These are phyloP conservation scores for Stegostoma tigrinum DNA, from an alignment of 2,113 vertebrate species.

Conservation along the genomic window DNA sequence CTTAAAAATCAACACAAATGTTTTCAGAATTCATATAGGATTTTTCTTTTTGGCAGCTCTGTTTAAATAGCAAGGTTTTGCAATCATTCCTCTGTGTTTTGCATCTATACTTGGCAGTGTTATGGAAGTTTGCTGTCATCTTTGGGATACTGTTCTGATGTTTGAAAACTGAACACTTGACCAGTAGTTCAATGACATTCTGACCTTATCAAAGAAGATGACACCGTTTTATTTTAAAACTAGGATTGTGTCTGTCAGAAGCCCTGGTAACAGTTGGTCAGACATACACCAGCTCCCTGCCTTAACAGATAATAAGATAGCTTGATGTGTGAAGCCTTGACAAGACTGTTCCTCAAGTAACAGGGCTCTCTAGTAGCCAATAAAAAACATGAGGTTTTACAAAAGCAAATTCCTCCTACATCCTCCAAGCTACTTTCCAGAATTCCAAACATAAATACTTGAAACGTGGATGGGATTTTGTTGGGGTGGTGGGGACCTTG, in stretches of 20 bases:
- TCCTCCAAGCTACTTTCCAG: neutral
- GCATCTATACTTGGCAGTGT: neutral
- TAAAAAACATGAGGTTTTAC: neutral
- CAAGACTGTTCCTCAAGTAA: constrained; percentile 12
- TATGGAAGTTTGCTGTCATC: neutral
- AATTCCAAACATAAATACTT: neutral
- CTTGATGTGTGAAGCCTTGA: neutral
- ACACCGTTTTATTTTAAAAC: neutral
- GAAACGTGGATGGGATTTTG: neutral
- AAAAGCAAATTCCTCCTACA: neutral
- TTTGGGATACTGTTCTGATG: neutral
- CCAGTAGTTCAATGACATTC: neutral
- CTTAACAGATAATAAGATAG: neutral
- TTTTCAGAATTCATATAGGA: neutral
- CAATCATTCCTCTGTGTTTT: neutral
- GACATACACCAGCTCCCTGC: neutral
- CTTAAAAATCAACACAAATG: neutral
- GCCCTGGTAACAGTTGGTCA: neutral
- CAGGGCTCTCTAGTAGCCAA: neutral
- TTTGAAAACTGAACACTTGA: neutral
- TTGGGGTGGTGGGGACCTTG: too few species aligned
- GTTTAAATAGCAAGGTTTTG: neutral
- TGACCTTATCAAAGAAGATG: constrained; percentile 7
- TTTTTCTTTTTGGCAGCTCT: neutral
- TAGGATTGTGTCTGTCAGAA: neutral